Evolutionary conservation across 2,797 vertebrate genomes (phyloP), one percentile per base, ranked within the genome.

Genomic region (Leptodactylus fallax): DNA sequence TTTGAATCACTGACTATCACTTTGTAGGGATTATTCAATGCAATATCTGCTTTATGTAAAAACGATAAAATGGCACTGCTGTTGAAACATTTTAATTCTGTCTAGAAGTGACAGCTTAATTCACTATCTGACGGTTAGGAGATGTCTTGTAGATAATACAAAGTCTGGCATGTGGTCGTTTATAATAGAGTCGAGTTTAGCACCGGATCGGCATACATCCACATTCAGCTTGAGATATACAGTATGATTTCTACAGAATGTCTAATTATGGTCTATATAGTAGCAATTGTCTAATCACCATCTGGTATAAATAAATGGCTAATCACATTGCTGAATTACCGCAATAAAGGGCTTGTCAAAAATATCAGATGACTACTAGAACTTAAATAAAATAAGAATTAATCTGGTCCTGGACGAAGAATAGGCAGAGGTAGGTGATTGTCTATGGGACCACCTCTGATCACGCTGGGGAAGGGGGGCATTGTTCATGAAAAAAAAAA

Each of bases 21-120:
- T 79, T 53, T 79, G 36, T 19, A 77, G 63, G 53, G 81, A 67
- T 84, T 79, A 49, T 60, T 88, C 81, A 84, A 79, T 79, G 21
- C 81, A 88, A 76, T 88, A 79, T 79, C 86, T 87, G 63, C 45
- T 88, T 83, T 67, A 67, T 79, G 74, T 79, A 79, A 79, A 88
- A 84, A 83, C 25, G 61, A 88, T 69, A 78, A 71, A 88, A 84
- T 79, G 72, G 61, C 51, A 83, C 63, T 65, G 86, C 86, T 78
- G 80, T 56, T 87, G 79, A 87, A 87, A 87, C 60, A 83, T 87
- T 83, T 69, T 83, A 56, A 83, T 83, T 47, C 19, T 61, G 55
- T 78, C 16, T 83, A 13, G 74, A 58, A 25, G 71, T 87, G 81
- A 87, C 80, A 83, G 81, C 47, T 78, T 83, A 87, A 87, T 87